These are phyloP conservation scores for Nothocercus julius DNA, from an alignment of 2,113 vertebrate genomes.

Conservation along the genomic window DNA sequence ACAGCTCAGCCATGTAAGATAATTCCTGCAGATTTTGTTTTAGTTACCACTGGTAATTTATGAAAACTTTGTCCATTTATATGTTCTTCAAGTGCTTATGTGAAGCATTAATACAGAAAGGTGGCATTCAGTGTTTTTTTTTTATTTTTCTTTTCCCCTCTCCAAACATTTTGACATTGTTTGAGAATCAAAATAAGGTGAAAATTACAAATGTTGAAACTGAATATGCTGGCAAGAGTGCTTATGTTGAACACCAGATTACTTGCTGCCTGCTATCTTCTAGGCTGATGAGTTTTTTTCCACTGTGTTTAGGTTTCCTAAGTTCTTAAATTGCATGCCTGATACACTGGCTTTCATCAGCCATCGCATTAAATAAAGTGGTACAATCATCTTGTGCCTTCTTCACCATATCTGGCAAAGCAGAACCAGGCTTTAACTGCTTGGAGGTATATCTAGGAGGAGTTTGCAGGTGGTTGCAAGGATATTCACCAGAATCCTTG, in stretches of 20 bases:
- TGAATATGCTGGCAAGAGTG: background rate
- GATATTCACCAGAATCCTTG: background rate
- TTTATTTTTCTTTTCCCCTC: no score
- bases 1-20: background rate
- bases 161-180: background rate
- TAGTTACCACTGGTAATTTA: slow-evolving; percentile 41
- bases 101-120: background rate
- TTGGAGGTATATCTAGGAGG: background rate
- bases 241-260: background rate
- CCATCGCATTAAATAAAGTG: background rate
- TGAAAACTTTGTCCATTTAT: slow-evolving; percentile 16
- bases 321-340: background rate
- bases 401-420: background rate
- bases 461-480: background rate
- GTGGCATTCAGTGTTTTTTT: background rate
- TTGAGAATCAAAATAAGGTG: slow-evolving; percentile 18
- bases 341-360: background rate
- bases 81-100: background rate
- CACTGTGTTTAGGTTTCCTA: background rate
- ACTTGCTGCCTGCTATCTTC: background rate
- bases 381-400: background rate
- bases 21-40: slow-evolving; percentile 10
- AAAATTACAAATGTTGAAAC: slow-evolving; percentile 39
- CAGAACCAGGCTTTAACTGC: background rate
- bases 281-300: background rate